Evolutionary conservation across 2,888 invertebrate genomes (phyloP).

Genomic region (Tachina grossa): DNA sequence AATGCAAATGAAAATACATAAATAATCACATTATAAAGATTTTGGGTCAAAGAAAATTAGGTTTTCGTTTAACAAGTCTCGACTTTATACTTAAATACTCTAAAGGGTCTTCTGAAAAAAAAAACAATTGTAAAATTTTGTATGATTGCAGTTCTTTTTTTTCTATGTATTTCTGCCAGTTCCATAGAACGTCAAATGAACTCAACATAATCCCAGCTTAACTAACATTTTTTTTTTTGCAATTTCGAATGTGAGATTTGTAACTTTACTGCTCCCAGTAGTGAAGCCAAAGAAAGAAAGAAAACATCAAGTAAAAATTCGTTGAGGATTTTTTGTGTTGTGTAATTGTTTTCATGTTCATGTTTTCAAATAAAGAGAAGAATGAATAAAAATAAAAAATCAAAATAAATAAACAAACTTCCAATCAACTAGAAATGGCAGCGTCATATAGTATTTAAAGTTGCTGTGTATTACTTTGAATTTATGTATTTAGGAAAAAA

Average conservation of each 20-base stretch:
- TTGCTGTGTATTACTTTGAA: conserved; percentile 26
- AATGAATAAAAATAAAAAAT: not conserved
- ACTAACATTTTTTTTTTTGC: not conserved
- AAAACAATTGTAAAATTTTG: not conserved
- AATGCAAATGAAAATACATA: no score
- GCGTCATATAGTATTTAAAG: conserved; percentile 18
- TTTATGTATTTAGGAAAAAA: not conserved
- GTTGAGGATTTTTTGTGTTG: conserved; percentile 44
- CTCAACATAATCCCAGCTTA: not conserved
- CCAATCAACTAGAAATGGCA: conserved; percentile 46
- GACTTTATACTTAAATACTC: not conserved
- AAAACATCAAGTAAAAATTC: conserved; percentile 6
- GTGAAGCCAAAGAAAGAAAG: not conserved
- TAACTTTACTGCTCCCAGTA: conserved; percentile 33
- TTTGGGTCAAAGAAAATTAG: no score
- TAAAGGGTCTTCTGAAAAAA: not conserved
- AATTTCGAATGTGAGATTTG: conserved; percentile 25
- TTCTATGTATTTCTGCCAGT: conserved; percentile 6
- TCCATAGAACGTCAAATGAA: conserved; percentile 21
- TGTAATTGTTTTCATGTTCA: conserved; percentile 54
- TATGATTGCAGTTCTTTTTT: not conserved
- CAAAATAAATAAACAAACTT: conserved; percentile 12
- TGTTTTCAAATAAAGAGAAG: conserved; percentile 26
- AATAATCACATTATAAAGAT: no score
- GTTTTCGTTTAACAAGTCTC: no score